Conservation (phyloP, 2,888 invertebrate species). For the Xanthia togata region DNA sequence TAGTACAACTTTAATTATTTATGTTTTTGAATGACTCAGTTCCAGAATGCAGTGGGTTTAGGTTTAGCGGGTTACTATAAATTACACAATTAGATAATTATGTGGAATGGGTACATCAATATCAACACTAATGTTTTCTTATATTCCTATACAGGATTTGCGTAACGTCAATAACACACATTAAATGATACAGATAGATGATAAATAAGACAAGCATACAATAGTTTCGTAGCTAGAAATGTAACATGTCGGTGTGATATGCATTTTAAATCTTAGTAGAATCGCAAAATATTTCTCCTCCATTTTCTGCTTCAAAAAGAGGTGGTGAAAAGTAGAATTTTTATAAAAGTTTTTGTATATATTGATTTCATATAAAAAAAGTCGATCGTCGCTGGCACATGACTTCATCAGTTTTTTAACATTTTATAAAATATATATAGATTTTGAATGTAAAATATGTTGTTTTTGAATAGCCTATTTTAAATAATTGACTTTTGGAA, state of each 20-base stretch:
- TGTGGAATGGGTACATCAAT: constrained; percentile 59
- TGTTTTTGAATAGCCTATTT: constrained; percentile 78
- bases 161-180: constrained; percentile 51
- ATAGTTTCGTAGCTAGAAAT: constrained; percentile 22
- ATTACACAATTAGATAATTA: constrained; percentile 56
- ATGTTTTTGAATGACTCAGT: constrained; percentile 69
- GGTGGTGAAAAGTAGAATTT: constrained; percentile 32
- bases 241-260: constrained; percentile 26
- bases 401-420: constrained; percentile 59
- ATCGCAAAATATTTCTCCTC: constrained; percentile 31
- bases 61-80: constrained; percentile 41
- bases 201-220: constrained; percentile 50
- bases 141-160: constrained; percentile 49
- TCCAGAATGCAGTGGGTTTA: constrained; percentile 59
- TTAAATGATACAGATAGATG: constrained; percentile 40
- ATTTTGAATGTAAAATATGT: constrained; percentile 73
- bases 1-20: constrained; percentile 70
- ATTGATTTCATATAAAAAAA: constrained; percentile 58
- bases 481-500: constrained; percentile 85
- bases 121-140: constrained; percentile 59
- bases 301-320: constrained; percentile 34
- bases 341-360: constrained; percentile 58
- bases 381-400: constrained; percentile 44
- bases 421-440: constrained; percentile 79
- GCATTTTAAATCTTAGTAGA: constrained; percentile 30